Evolutionary conservation across 1,140 invertebrate species (phyloP).

Genomic region (Sycophila sp.): DNA sequence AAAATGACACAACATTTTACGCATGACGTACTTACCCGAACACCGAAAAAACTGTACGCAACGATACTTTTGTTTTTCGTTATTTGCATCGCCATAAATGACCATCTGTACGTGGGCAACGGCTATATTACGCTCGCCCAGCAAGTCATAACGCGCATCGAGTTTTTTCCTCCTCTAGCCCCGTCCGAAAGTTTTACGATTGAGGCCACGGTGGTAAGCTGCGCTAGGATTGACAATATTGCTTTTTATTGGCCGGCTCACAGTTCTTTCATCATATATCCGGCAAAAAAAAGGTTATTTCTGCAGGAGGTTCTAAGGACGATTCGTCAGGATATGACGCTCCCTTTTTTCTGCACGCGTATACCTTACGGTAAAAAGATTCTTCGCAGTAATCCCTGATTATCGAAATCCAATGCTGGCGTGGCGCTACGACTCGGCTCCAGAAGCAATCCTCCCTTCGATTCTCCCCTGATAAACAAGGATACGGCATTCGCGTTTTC

Average conservation of each 20-base stretch:
- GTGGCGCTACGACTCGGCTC: constrained; percentile 27
- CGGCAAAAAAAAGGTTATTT: constrained; percentile 38
- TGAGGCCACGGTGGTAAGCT: background rate
- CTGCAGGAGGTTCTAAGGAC: too few species aligned
- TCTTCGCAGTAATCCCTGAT: constrained; percentile 44
- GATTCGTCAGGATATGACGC: constrained; percentile 41
- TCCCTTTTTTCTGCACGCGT: constrained; percentile 29
- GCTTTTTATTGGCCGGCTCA: constrained; percentile 26
- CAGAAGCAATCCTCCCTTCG: background rate
- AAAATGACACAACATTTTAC: too few species aligned
- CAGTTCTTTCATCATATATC: constrained; percentile 10
- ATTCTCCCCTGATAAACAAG: constrained; percentile 35
- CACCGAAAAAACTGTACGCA: too few species aligned
- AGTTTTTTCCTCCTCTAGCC: background rate
- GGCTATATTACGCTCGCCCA: too few species aligned
- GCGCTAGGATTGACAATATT: constrained; percentile 31
- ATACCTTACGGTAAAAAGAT: background rate
- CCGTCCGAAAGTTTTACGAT: constrained; percentile 21
- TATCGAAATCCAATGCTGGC: constrained; percentile 45
- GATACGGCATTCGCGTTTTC: background rate
- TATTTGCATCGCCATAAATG: too few species aligned
- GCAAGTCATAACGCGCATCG: background rate
- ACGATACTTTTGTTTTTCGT: too few species aligned
- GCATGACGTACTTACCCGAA: too few species aligned
- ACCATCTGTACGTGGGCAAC: too few species aligned